A percentile compares a stretch with the other conserved stretches of the same genome.
Evolutionary conservation across 1,140 invertebrate species (phyloP).

Genomic region (Platyscapa corneri): DNA sequence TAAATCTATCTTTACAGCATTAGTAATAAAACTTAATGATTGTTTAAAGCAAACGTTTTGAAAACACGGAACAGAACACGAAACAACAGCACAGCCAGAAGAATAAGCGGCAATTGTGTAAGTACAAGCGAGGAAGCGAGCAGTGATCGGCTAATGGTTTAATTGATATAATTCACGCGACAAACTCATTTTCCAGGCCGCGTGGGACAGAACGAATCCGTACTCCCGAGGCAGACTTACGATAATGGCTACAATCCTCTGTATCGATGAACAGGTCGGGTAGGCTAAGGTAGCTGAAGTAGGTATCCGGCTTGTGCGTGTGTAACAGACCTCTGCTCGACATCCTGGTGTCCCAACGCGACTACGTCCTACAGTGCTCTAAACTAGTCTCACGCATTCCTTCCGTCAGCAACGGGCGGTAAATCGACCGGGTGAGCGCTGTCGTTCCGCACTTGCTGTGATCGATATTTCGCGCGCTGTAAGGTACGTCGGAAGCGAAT

Average conservation of each 20-base stretch:
- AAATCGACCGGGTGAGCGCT: background rate
- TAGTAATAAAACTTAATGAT: too few relatives aligned
- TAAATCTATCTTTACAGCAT: too few relatives aligned
- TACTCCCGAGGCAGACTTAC: slow-evolving; percentile 22
- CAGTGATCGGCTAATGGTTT: background rate
- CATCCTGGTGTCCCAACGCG: slow-evolving; percentile 56
- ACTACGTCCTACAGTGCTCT: too few relatives aligned
- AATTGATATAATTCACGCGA: background rate
- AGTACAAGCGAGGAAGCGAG: too few relatives aligned
- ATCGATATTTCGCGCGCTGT: background rate
- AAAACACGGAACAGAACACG: background rate
- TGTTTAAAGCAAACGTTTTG: background rate
- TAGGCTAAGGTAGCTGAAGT: slow-evolving; percentile 57
- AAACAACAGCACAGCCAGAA: background rate
- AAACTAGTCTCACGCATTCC: background rate
- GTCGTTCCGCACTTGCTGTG: background rate
- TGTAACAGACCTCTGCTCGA: slow-evolving; percentile 70
- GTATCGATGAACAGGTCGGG: slow-evolving; percentile 66
- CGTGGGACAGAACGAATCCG: too few relatives aligned
- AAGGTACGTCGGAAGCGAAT: background rate
- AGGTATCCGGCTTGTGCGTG: slow-evolving; percentile 56
- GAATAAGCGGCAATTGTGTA: too few relatives aligned
- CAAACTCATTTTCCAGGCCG: background rate
- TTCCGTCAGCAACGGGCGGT: background rate
- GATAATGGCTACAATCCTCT: slow-evolving; percentile 56